These are phyloP conservation scores for Muschampia plurimacula DNA, from an alignment of 2,888 invertebrate genomes.

Conservation along the genomic window DNA sequence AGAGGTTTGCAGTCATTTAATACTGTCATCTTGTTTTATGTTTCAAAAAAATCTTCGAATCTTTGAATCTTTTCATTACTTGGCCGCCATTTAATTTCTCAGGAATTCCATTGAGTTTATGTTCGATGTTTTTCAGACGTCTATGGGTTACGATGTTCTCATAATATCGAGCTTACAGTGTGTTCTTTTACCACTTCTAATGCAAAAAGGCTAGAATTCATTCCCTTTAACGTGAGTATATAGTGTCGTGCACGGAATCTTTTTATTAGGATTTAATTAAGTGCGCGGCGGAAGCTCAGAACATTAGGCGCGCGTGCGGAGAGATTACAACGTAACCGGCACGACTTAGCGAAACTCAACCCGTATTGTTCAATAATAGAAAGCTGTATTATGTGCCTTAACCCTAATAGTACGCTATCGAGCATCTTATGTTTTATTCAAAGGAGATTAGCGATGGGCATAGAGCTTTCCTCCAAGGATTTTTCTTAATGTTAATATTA, in stretches of 20 bases:
- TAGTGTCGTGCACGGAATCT: slow-evolving; percentile 46
- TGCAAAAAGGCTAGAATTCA: slow-evolving; percentile 44
- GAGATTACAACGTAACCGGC: slow-evolving; percentile 55
- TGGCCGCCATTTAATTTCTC: neutral
- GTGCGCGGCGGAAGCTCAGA: slow-evolving; percentile 59
- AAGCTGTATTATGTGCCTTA: slow-evolving; percentile 76
- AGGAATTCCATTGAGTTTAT: slow-evolving; percentile 29
- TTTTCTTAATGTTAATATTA: slow-evolving; percentile 70
- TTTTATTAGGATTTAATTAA: slow-evolving; percentile 81
- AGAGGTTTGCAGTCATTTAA: too few relatives aligned
- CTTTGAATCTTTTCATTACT: slow-evolving; percentile 21
- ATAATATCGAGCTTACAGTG: slow-evolving; percentile 12
- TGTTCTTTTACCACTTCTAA: slow-evolving; percentile 19
- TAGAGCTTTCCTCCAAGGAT: slow-evolving; percentile 64
- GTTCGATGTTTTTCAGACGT: slow-evolving; percentile 1
- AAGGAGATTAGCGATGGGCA: slow-evolving; percentile 72
- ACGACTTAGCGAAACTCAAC: slow-evolving; percentile 43
- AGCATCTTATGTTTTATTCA: slow-evolving; percentile 83
- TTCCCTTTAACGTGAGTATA: slow-evolving; percentile 52
- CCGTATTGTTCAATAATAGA: slow-evolving; percentile 70
- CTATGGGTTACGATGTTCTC: neutral
- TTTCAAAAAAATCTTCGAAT: neutral
- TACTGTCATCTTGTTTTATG: too few relatives aligned
- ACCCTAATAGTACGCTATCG: slow-evolving; percentile 80
- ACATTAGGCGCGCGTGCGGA: slow-evolving; percentile 64